A percentile compares a stretch with the other conserved stretches of the same genome.
These are phyloP conservation scores for Salminus brasiliensis DNA, from an alignment of 2,113 vertebrate species.

Conservation along the genomic window DNA sequence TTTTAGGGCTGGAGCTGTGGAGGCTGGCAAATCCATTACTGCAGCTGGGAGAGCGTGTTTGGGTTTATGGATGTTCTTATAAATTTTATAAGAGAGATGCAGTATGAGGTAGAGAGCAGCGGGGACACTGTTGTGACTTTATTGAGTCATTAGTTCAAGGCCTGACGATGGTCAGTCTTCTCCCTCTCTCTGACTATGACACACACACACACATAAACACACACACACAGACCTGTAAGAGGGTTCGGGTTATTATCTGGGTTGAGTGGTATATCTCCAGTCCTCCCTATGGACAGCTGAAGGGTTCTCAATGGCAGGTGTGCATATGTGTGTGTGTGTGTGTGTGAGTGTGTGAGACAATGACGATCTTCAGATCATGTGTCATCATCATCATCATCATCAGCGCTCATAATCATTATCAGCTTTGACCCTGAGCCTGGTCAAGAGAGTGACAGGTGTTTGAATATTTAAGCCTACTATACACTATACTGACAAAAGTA, in stretches of 20 bases:
- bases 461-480: not conserved
- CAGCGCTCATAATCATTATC: not conserved
- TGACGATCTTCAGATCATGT: not conserved
- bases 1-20: not conserved
- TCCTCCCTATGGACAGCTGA: not conserved
- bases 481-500: too few species aligned
- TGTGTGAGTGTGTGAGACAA: not conserved
- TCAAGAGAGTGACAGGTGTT: not conserved
- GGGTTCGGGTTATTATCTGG: not conserved
- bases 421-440: not conserved
- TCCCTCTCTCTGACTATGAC: not conserved
- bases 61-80: conserved; percentile 61
- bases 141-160: conserved; percentile 56
- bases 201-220: not conserved
- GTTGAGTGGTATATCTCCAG: not conserved
- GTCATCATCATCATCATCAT: not conserved
- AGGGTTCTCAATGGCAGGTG: not conserved
- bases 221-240: not conserved
- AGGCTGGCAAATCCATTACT: conserved; percentile 11
- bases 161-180: conserved; percentile 6
- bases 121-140: conserved; percentile 37
- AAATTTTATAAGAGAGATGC: conserved; percentile 61
- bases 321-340: not conserved
- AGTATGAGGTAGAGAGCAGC: conserved; percentile 56
- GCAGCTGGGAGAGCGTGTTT: conserved; percentile 2